phyloP scores from a whole-genome alignment of 2,888 invertebrate species.

The Chaetogeoica ovagalla region DNA sequence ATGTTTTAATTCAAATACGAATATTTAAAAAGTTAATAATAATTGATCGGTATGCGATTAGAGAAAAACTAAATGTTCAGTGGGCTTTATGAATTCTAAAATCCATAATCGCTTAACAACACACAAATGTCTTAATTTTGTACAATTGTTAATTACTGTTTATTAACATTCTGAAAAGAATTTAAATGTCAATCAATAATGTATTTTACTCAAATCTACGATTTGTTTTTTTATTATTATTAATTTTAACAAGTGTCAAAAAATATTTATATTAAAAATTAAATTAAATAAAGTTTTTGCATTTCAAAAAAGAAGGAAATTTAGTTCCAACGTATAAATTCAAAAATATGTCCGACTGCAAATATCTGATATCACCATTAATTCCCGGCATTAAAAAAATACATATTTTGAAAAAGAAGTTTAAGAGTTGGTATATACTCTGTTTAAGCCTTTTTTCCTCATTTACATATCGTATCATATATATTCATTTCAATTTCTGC shows the following conservation, averaged over 20 bases:
- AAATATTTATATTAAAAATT: too few relatives aligned
- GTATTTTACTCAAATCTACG: not conserved
- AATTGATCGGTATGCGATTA: not conserved
- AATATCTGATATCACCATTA: too few relatives aligned
- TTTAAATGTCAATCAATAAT: not conserved
- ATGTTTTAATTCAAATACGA: not conserved
- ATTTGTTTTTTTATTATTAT: too few relatives aligned
- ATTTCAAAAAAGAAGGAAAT: too few relatives aligned
- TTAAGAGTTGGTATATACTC: too few relatives aligned
- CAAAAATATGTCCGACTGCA: too few relatives aligned
- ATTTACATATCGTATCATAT: not conserved
- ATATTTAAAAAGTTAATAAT: not conserved
- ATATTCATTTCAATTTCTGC: not conserved
- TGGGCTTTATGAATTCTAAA: not conserved
- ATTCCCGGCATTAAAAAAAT: too few relatives aligned
- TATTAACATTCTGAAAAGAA: not conserved
- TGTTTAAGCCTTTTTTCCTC: not conserved
- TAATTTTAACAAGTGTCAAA: too few relatives aligned
- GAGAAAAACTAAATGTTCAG: too few relatives aligned
- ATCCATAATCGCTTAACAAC: slow-evolving; percentile 8
- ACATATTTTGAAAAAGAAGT: too few relatives aligned
- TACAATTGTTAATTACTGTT: slow-evolving; percentile 6
- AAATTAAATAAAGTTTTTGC: too few relatives aligned
- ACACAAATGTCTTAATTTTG: slow-evolving; percentile 5
- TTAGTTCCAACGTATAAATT: too few relatives aligned